A percentile compares a stretch with the other conserved stretches of the same genome.
Conservation (phyloP, 2,797 vertebrate species). For the Miopithecus talapoin region DNA sequence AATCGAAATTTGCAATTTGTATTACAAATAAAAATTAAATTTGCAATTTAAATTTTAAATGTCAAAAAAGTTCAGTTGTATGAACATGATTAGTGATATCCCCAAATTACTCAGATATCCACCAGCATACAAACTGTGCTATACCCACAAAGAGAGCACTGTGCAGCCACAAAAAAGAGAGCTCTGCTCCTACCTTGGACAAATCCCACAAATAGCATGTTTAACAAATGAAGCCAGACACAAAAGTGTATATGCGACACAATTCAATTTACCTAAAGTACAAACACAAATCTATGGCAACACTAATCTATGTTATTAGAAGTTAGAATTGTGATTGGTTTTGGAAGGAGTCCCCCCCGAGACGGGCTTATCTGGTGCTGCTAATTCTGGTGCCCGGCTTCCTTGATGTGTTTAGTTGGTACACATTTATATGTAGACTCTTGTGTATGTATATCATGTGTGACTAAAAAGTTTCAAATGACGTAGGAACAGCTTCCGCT, state of each 20-base stretch:
- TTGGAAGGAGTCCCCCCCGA: fast-evolving
- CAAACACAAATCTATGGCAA: not conserved
- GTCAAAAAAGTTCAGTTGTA: not conserved
- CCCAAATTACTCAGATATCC: no score
- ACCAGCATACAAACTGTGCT: fast-evolving
- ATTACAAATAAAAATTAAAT: not conserved
- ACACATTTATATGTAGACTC: fast-evolving
- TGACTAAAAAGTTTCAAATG: not conserved
- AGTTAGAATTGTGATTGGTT: no score
- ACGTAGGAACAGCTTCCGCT: not conserved
- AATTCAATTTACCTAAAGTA: no score
- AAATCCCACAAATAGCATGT: fast-evolving
- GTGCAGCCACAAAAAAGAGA: fast-evolving
- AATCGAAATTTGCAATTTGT: not conserved
- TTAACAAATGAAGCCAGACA: not conserved
- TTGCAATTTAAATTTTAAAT: not conserved
- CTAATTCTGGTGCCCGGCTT: not conserved
- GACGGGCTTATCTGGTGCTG: no score
- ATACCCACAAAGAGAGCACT: fast-evolving
- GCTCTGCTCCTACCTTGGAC: fast-evolving
- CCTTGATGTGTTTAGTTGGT: not conserved
- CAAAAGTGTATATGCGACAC: fast-evolving
- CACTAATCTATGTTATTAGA: fast-evolving
- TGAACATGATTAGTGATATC: not conserved
- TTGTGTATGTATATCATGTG: no score